phyloP scores from a whole-genome alignment of 2,113 vertebrate species.

The Ictalurus punctatus region DNA sequence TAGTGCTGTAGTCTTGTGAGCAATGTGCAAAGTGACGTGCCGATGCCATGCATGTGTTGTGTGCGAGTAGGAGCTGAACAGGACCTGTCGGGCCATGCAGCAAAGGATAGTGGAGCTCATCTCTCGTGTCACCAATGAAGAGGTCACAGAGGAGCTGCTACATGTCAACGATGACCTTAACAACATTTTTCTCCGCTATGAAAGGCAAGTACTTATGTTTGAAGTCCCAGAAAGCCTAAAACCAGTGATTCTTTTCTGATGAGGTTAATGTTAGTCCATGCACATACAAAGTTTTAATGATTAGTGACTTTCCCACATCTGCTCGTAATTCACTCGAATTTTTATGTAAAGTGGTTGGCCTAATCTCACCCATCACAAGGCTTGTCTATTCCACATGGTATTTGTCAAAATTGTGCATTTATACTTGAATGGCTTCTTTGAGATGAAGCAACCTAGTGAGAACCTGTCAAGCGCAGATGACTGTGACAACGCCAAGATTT shows the following conservation, averaged over 20 bases:
- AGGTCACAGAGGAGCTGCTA: slow-evolving; percentile 94
- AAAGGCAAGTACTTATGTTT: slow-evolving; percentile 75
- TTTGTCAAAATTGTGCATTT: neutral
- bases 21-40: neutral
- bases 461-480: neutral
- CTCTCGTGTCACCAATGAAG: slow-evolving; percentile 93
- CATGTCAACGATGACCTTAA: slow-evolving; percentile 97
- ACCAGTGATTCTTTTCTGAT: neutral
- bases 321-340: neutral
- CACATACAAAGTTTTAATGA: neutral
- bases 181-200: slow-evolving; percentile 94
- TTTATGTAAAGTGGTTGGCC: neutral
- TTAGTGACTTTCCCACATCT: neutral
- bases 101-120: slow-evolving; percentile 94
- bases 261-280: neutral
- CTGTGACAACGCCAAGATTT: neutral
- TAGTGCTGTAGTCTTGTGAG: neutral
- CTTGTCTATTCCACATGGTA: neutral
- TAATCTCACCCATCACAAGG: neutral
- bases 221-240: neutral
- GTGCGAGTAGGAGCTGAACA: slow-evolving; percentile 85
- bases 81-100: slow-evolving; percentile 98
- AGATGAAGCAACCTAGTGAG: neutral
- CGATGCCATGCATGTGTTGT: neutral
- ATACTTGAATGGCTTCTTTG: neutral